phyloP scores from a whole-genome alignment of 1,140 invertebrate species.

The Sitobion miscanthi region DNA sequence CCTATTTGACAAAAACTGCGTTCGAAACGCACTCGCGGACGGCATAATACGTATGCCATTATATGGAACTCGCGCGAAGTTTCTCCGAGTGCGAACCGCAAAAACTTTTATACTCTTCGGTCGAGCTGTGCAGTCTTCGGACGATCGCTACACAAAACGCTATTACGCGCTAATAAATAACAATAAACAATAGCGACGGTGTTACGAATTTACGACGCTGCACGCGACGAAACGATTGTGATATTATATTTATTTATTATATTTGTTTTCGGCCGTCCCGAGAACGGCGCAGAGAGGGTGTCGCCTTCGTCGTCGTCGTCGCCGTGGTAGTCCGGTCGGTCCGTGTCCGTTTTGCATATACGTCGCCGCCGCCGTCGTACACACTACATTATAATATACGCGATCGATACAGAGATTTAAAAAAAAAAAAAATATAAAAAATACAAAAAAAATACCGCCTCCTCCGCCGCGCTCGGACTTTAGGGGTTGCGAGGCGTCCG shows the following conservation, averaged over 20 bases:
- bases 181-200: not conserved
- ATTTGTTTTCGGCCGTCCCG: not conserved
- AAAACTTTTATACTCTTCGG: not conserved
- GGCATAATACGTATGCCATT: too few species aligned
- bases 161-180: not conserved
- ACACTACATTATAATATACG: conserved; percentile 19
- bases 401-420: conserved; percentile 44
- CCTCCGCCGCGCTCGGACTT: not conserved
- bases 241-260: not conserved
- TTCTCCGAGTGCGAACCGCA: not conserved
- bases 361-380: not conserved
- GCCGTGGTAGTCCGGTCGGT: conserved; percentile 10
- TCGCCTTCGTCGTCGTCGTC: not conserved
- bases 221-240: not conserved
- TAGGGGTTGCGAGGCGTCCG: not conserved
- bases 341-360: conserved; percentile 43
- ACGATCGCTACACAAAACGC: not conserved
- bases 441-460: not conserved
- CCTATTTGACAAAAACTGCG: not conserved
- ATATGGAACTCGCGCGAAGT: not conserved
- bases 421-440: not conserved
- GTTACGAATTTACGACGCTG: not conserved
- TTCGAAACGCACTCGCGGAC: not conserved
- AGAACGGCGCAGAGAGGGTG: not conserved
- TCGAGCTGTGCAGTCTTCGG: not conserved